Conservation (phyloP, 1,140 invertebrate genomes). For the Bombus sibiricus region DNA sequence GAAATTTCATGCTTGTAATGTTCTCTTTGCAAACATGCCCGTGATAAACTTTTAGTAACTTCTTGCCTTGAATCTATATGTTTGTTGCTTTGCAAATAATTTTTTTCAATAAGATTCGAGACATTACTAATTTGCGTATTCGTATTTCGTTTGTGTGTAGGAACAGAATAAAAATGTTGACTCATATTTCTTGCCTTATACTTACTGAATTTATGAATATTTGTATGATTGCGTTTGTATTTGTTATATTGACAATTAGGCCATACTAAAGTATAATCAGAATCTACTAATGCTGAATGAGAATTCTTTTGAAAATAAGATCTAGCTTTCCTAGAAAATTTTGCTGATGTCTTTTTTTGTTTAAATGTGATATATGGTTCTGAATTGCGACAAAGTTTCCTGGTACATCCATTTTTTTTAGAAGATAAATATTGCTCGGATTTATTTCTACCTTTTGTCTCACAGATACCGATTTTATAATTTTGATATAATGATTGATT, state of each 20-base stretch:
- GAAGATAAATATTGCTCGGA: slow-evolving; percentile 62
- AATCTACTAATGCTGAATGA: slow-evolving; percentile 51
- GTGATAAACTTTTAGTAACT: background rate
- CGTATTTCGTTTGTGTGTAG: background rate
- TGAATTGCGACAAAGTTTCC: slow-evolving; percentile 43
- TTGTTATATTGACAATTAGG: slow-evolving; percentile 47
- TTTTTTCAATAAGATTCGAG: slow-evolving; percentile 18
- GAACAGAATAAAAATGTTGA: slow-evolving; percentile 20
- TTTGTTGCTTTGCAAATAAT: background rate
- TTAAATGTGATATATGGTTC: slow-evolving; percentile 50
- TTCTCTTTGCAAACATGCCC: slow-evolving; percentile 15
- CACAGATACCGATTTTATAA: background rate
- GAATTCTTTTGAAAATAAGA: slow-evolving; percentile 64
- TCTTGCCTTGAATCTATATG: background rate
- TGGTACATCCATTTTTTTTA: slow-evolving; percentile 19
- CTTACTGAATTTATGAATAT: slow-evolving; percentile 18
- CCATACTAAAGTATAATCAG: slow-evolving; percentile 55
- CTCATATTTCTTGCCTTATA: background rate
- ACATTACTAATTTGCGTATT: background rate
- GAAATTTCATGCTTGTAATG: slow-evolving; percentile 39
- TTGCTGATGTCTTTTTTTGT: slow-evolving; percentile 23
- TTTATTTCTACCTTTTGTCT: slow-evolving; percentile 51
- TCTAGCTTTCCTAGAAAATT: slow-evolving; percentile 54
- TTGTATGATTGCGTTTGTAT: slow-evolving; percentile 47
- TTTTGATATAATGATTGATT: background rate